Evolutionary conservation across 1,140 invertebrate genomes (phyloP), one percentile per base, ranked within the genome.

Genomic region (Sipha flava): DNA sequence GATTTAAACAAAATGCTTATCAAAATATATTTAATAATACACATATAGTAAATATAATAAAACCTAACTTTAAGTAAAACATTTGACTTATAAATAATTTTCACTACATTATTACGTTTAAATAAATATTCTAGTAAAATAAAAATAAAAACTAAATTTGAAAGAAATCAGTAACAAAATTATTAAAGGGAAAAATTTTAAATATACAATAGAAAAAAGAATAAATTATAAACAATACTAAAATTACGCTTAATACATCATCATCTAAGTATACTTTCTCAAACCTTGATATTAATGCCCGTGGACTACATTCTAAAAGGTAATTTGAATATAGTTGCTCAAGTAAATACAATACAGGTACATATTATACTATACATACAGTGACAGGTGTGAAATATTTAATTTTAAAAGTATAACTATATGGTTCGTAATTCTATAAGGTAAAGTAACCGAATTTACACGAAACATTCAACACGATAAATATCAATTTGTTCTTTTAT

Each of bases 251-350:
- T 6, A 1, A 16, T 45, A 7, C n/a, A 14, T 68, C 34, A 66
- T 66, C 62, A 34, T 64, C 18, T 10, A 45, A 45, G 1, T 68
- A 29, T 16, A 68, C 66, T 68, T 68, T 68, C 66, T 23, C 23
- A 68, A 68, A 68, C 37, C 66, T 45, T 68, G 40, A 68, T 45
- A 43, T 23, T 68, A 45, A 29, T 45, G 23, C 23, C 23, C 14
- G 16, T 68, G 66, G 40, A 45, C 66, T 68, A 68, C 21, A 68
- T 68, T 26, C 23, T n/a, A 4, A 68, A 23, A 45, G 3, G 23
- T 68, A 47, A 68, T 68, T 68, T 68, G 23, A 43, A 68, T 68
- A 40, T 21, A 37, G 59, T 64, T 64, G 59, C 59, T 64, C 59
- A 64, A 64, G 64, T 68, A 43, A 68, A 68, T 43, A 43, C 21